phyloP scores from a whole-genome alignment of 2,888 invertebrate genomes.

The Nebria brevicollis region DNA sequence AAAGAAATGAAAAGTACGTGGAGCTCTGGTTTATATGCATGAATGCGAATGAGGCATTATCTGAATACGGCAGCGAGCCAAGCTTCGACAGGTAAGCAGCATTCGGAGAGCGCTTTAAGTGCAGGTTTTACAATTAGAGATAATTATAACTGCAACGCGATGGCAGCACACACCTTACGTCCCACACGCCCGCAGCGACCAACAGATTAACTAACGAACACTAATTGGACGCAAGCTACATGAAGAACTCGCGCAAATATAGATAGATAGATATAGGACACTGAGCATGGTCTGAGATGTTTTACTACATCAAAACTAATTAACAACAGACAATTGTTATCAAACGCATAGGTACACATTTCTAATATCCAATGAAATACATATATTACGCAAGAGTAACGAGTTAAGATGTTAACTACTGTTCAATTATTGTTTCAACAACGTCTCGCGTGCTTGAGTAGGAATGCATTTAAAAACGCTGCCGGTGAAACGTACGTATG shows the following conservation, averaged over 20 bases:
- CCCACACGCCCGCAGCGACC: constrained; percentile 55
- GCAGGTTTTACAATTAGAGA: constrained; percentile 60
- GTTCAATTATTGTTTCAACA: constrained; percentile 18
- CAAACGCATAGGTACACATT: background rate
- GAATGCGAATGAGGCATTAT: constrained; percentile 43
- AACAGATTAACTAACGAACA: constrained; percentile 60
- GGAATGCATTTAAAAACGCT: constrained; percentile 8
- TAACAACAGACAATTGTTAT: background rate
- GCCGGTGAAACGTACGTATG: background rate
- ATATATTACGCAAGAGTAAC: constrained; percentile 32
- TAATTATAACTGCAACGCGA: constrained; percentile 59
- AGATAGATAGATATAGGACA: background rate
- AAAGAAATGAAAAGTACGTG: background rate
- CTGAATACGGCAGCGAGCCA: constrained; percentile 20
- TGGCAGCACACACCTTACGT: constrained; percentile 49
- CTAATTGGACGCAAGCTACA: constrained; percentile 56
- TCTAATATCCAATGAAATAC: constrained; percentile 21
- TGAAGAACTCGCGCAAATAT: constrained; percentile 4
- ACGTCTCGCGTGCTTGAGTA: background rate
- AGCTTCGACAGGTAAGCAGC: constrained; percentile 21
- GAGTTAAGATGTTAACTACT: constrained; percentile 36
- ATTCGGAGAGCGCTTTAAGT: constrained; percentile 51
- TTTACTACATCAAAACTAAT: background rate
- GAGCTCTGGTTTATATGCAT: constrained; percentile 25
- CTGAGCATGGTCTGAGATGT: background rate